Conservation (phyloP, 1,140 invertebrate genomes). For the Cydia strobilella region DNA sequence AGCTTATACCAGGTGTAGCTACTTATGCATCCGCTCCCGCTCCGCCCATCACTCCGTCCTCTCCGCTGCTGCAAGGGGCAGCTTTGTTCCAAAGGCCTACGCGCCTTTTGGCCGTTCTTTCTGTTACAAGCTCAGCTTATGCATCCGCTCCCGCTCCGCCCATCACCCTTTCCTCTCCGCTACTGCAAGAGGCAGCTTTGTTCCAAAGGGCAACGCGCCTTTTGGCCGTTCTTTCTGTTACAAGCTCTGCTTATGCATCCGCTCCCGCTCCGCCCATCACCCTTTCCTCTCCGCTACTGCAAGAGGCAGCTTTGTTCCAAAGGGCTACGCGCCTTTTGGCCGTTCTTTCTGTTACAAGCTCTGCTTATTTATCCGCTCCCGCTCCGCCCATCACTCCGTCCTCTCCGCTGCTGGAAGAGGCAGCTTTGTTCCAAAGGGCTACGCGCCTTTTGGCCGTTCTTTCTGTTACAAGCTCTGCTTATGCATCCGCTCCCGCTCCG, state of each 20-base stretch:
- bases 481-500: conserved; percentile 35
- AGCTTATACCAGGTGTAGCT: no score
- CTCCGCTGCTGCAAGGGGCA: conserved; percentile 40
- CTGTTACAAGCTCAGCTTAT: no score
- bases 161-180: no score
- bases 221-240: conserved; percentile 51
- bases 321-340: no score
- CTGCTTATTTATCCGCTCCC: conserved; percentile 24
- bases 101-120: conserved; percentile 60
- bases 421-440: conserved; percentile 57
- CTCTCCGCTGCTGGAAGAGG: conserved; percentile 40
- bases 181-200: not conserved
- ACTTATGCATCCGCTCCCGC: conserved; percentile 32
- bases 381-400: conserved; percentile 37
- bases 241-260: no score
- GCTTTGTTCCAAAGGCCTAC: conserved; percentile 56
- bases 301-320: not conserved
- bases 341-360: not conserved
- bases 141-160: no score
- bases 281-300: not conserved
- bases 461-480: not conserved
- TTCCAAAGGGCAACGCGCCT: no score
- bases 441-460: conserved; percentile 46
- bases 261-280: no score
- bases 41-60: conserved; percentile 37